Evolutionary conservation across 2,888 invertebrate species (phyloP), one percentile per base, ranked within the genome.

Genomic region (Andrena haemorrhoa): DNA sequence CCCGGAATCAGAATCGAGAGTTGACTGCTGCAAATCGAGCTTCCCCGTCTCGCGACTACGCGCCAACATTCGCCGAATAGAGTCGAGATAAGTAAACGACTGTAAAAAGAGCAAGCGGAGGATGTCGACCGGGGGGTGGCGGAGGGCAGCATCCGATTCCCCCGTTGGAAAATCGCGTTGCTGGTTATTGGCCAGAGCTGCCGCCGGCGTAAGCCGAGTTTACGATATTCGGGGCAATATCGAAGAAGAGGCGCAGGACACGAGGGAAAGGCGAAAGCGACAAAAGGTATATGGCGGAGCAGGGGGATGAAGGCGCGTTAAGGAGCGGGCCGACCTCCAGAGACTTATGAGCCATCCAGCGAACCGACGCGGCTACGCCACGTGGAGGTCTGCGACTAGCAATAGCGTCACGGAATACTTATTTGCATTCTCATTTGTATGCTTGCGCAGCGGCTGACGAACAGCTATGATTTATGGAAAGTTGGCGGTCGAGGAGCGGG

Each of bases 381-480:
- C 26, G 23, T 47, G 8, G 26, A 51, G 23, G 35, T 41, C 41
- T 4, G 41, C 41, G 35, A 23, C 53, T 2, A 29, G 70, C 16
- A 41, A 29, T 10, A 35, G 35, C 71, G 47, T 16, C 41, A n/a
- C 53, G 71, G 60, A 63, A 74, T 61, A 72, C 81, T 86, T 83
- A 90, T 90, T 90, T 89, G 86, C 86, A 90, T 88, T 86, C 89
- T 86, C 86, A 85, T 89, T 90, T 82, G 83, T 86, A 87, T 83
- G 82, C 79, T 63, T 75, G 75, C 66, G 76, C 80, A 65, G 74
- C 82, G 76, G 63, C 88, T 83, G 85, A 85, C 79, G 86, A 85
- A 86, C 73, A 53, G 79, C 79, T 69, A 85, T 86, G 90, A 90
- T 90, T 90, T 89, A 89, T 85, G 84, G 76, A 85, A 83, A 83